Evolutionary conservation across 1,140 invertebrate species (phyloP).

Genomic region (Onthophagus taurus): DNA sequence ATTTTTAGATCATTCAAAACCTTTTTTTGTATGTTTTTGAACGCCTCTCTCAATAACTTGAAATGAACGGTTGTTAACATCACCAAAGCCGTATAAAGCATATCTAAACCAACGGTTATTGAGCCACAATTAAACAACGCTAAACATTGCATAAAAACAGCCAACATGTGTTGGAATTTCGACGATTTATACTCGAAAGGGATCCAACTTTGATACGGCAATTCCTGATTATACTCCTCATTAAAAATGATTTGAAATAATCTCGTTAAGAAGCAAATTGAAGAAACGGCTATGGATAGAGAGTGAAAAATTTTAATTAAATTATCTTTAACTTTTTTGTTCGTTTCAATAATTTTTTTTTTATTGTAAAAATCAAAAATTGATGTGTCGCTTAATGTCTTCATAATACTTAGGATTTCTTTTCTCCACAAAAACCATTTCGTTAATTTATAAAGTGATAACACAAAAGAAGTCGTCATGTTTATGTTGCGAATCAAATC

Average conservation of each 20-base stretch:
- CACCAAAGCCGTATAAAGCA: constrained; percentile 12
- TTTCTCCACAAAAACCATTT: constrained; percentile 11
- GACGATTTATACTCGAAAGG: constrained; percentile 13
- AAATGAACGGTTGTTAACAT: constrained; percentile 14
- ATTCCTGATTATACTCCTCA: constrained; percentile 3
- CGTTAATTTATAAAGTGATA: constrained; percentile 11
- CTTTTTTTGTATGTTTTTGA: constrained; percentile 6
- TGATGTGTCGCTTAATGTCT: not conserved
- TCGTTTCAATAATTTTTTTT: constrained; percentile 3
- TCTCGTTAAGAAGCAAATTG: no score
- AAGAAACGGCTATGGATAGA: no score
- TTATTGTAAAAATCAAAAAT: no score
- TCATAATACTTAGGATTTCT: constrained; percentile 10
- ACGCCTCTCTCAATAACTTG: constrained; percentile 6
- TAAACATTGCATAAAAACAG: constrained; percentile 16
- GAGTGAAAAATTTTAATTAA: constrained; percentile 13
- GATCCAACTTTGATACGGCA: constrained; percentile 16
- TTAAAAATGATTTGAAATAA: no score
- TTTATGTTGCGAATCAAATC: constrained; percentile 16
- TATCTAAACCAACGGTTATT: constrained; percentile 18
- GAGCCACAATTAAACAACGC: constrained; percentile 15
- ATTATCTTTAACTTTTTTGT: constrained; percentile 8
- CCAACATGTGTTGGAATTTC: constrained; percentile 1
- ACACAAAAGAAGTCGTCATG: constrained; percentile 15
- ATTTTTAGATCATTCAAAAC: not conserved